Conservation (phyloP, 1,140 invertebrate genomes). For the Ceratina australensis region DNA sequence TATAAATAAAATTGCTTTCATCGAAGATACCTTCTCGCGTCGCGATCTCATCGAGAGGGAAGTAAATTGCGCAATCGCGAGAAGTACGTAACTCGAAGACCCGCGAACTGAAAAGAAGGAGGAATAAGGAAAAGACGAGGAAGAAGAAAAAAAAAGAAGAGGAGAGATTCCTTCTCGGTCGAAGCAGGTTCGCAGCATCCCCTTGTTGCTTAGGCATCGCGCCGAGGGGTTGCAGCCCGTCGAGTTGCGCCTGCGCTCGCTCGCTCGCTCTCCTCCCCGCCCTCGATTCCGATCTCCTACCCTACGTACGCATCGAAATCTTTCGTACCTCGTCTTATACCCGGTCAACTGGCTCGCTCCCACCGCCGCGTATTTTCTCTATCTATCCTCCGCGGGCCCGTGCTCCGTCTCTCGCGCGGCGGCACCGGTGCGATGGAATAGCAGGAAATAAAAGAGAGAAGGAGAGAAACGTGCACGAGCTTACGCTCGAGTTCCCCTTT, state of each 20-base stretch:
- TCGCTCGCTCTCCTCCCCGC: conserved; percentile 12
- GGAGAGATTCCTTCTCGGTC: conserved; percentile 35
- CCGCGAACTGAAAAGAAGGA: background rate
- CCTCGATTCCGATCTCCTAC: conserved; percentile 7
- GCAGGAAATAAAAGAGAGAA: conserved; percentile 56
- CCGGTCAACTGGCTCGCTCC: conserved; percentile 43
- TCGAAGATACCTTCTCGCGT: no score
- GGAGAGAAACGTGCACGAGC: conserved; percentile 28
- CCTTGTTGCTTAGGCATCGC: conserved; percentile 44
- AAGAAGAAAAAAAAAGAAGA: conserved; percentile 21
- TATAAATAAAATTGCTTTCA: no score
- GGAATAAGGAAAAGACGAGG: background rate
- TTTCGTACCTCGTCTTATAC: conserved; percentile 44
- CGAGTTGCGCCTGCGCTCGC: conserved; percentile 40
- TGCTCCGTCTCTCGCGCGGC: conserved; percentile 51
- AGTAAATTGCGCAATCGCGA: conserved; percentile 8
- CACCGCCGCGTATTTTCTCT: background rate
- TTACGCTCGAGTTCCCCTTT: conserved; percentile 37
- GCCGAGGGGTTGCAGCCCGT: conserved; percentile 46
- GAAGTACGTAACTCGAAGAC: background rate
- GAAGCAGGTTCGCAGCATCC: conserved; percentile 56
- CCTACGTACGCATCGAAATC: conserved; percentile 42
- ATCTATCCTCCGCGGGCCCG: conserved; percentile 28
- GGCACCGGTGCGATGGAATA: background rate
- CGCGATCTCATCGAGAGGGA: no score